Evolutionary conservation across 2,113 vertebrate genomes (phyloP).

Genomic region (Neogale vison): DNA sequence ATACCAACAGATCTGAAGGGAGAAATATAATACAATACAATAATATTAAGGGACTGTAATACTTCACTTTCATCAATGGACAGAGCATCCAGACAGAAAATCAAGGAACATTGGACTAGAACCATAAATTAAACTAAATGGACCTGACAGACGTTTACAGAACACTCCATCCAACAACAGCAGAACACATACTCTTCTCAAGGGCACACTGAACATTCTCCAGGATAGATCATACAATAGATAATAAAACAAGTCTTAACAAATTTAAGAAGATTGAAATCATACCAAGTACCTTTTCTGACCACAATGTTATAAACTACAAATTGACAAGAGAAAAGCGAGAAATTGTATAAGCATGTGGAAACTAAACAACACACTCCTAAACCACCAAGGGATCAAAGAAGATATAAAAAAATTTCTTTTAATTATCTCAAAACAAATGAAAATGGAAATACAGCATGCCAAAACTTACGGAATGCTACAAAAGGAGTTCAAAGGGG

Average conservation of each 20-base stretch:
- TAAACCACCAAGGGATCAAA: background rate
- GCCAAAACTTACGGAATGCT: background rate
- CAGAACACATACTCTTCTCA: background rate
- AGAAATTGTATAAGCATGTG: background rate
- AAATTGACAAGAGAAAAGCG: background rate
- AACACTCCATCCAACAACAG: background rate
- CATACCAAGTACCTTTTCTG: background rate
- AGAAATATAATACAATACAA: background rate
- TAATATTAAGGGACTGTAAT: background rate
- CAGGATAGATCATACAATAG: background rate
- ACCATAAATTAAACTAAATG: background rate
- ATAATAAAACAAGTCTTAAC: background rate
- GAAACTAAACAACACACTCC: background rate
- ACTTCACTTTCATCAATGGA: too few species aligned
- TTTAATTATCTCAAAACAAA: background rate
- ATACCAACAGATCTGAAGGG: background rate
- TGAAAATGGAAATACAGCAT: background rate
- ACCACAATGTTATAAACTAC: background rate
- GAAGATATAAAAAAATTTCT: background rate
- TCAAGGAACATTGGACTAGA: background rate
- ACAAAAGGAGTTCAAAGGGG: background rate
- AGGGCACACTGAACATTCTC: background rate
- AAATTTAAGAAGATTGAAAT: background rate
- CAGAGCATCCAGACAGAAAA: too few species aligned
- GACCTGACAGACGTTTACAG: background rate